Conservation (phyloP, 2,797 vertebrate species). For the Myripristis murdjan region DNA sequence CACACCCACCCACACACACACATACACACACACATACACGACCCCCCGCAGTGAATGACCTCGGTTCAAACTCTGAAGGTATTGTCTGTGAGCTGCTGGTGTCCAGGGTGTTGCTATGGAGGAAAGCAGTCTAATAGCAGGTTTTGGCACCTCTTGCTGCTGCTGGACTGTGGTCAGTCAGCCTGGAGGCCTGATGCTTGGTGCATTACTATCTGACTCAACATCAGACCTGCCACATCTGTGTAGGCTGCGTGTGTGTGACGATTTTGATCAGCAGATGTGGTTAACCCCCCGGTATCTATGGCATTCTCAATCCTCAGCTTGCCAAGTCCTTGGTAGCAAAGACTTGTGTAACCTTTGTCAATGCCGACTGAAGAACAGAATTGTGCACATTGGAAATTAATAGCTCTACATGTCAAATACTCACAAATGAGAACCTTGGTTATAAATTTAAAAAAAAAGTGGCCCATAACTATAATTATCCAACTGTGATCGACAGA, state of each 20-base stretch:
- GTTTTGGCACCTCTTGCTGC: slow-evolving; percentile 75
- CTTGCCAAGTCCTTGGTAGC: background rate
- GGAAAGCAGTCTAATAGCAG: slow-evolving; percentile 52
- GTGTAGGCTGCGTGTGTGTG: slow-evolving; percentile 21
- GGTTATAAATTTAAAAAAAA: too few relatives aligned
- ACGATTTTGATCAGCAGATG: slow-evolving; percentile 27
- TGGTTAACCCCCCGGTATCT: slow-evolving; percentile 32
- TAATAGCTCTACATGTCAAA: too few relatives aligned
- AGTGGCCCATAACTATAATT: background rate
- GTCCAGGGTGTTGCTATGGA: slow-evolving; percentile 79
- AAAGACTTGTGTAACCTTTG: background rate
- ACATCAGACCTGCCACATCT: slow-evolving; percentile 69
- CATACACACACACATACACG: slow-evolving; percentile 34
- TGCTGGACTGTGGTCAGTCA: slow-evolving; percentile 71
- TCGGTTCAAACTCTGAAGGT: slow-evolving; percentile 64
- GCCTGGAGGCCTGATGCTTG: slow-evolving; percentile 76
- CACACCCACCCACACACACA: slow-evolving; percentile 37
- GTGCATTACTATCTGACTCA: too few relatives aligned
- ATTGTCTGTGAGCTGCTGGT: slow-evolving; percentile 73
- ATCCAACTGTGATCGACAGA: background rate
- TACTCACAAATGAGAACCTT: too few relatives aligned
- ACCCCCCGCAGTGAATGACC: slow-evolving; percentile 76
- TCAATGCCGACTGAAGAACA: slow-evolving; percentile 11
- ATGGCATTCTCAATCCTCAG: background rate
- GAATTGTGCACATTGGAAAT: background rate